phyloP scores from a whole-genome alignment of 2,113 vertebrate genomes.

The Trochalopteron elliotii region DNA sequence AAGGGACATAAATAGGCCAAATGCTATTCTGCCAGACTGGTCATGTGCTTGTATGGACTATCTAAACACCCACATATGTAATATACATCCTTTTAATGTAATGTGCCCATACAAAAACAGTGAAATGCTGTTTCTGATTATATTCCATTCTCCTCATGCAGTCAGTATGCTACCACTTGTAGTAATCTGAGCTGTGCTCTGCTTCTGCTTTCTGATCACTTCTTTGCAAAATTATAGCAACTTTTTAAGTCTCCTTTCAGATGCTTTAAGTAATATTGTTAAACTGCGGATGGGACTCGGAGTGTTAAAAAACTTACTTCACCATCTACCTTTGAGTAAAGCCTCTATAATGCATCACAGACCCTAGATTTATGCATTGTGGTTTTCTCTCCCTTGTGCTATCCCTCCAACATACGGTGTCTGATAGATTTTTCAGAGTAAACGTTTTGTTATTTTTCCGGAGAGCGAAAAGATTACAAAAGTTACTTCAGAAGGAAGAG shows the following conservation, averaged over 20 bases:
- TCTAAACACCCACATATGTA: background rate
- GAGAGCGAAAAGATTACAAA: background rate
- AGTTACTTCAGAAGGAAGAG: background rate
- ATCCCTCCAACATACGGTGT: background rate
- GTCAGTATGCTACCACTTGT: background rate
- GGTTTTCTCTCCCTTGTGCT: background rate
- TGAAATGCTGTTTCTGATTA: background rate
- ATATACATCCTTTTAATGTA: background rate
- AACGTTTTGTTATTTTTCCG: background rate
- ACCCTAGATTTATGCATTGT: background rate
- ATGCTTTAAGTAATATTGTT: background rate
- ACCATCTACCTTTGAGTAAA: background rate
- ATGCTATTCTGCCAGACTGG: background rate
- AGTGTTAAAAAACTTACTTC: background rate
- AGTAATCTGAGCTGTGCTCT: background rate
- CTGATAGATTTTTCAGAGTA: background rate
- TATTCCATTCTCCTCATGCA: background rate
- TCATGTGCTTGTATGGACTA: background rate
- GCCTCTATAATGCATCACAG: background rate
- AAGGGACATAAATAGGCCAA: background rate
- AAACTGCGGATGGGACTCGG: background rate
- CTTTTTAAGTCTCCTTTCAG: background rate
- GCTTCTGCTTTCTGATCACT: background rate
- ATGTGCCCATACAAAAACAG: background rate
- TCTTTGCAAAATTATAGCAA: background rate